These are phyloP conservation scores for Steinernema feltiae DNA, from an alignment of 1,140 invertebrate genomes.

Conservation along the genomic window DNA sequence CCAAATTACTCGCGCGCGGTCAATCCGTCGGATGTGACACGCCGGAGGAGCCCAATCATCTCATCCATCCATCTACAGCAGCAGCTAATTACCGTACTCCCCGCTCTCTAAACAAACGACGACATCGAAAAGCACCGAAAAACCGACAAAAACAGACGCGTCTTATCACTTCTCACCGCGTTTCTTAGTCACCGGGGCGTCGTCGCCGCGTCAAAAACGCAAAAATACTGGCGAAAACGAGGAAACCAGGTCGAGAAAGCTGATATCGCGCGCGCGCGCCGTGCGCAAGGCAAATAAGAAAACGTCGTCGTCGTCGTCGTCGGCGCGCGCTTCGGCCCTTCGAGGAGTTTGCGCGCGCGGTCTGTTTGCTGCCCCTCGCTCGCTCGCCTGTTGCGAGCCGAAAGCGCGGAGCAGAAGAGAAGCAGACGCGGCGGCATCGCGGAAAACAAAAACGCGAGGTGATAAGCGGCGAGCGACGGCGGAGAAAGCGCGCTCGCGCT, in stretches of 20 bases:
- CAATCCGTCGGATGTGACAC: no score
- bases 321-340: neutral
- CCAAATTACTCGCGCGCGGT: no score
- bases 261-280: no score
- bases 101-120: no score
- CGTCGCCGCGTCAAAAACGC: neutral
- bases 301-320: no score
- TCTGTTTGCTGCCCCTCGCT: neutral
- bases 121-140: no score
- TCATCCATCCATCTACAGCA: no score
- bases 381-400: neutral
- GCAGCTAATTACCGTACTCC: no score
- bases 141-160: no score
- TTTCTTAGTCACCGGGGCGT: neutral
- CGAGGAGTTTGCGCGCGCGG: neutral
- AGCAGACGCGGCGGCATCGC: neutral
- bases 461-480: neutral
- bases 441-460: neutral
- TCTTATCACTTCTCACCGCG: no score
- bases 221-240: neutral
- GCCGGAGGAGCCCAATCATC: no score
- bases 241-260: neutral
- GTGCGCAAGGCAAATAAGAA: neutral
- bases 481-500: no score
- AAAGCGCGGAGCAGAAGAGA: neutral